Conservation (phyloP, 2,113 vertebrate species). For the Stegastes partitus region DNA sequence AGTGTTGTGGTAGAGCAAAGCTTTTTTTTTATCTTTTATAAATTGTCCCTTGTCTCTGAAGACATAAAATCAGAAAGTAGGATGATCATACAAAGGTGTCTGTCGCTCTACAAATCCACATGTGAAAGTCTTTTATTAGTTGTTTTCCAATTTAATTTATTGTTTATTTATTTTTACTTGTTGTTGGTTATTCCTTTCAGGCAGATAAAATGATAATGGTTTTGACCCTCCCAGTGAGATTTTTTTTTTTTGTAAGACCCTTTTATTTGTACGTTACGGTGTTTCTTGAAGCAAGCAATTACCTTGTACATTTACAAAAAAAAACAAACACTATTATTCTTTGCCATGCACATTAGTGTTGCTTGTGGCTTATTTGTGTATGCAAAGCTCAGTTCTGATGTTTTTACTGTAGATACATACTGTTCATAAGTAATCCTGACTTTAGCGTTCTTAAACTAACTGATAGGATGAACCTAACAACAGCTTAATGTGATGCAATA, state of each 20-base stretch:
- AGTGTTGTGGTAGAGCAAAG: background rate
- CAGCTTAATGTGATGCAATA: constrained; percentile 76
- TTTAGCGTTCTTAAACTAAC: constrained; percentile 64
- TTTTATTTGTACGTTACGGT: background rate
- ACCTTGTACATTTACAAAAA: constrained; percentile 33
- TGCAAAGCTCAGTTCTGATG: constrained; percentile 43
- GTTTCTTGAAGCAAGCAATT: background rate
- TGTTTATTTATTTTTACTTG: constrained; percentile 76
- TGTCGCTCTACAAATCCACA: constrained; percentile 22
- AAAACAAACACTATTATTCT: constrained; percentile 13
- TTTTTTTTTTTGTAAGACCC: background rate
- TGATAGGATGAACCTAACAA: constrained; percentile 72
- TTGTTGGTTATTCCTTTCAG: constrained; percentile 40
- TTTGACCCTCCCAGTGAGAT: constrained; percentile 4
- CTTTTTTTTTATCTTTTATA: background rate
- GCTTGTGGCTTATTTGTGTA: constrained; percentile 41
- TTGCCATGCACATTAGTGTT: constrained; percentile 40
- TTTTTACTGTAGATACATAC: constrained; percentile 59
- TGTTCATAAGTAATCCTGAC: constrained; percentile 47
- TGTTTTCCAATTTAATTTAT: constrained; percentile 75
- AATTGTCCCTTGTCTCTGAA: background rate
- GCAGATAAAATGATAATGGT: constrained; percentile 12
- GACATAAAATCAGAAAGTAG: background rate
- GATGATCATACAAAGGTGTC: constrained; percentile 10
- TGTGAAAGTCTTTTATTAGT: constrained; percentile 29